Conservation (phyloP, 2,113 vertebrate genomes). For the Rhinopithecus roxellana region DNA sequence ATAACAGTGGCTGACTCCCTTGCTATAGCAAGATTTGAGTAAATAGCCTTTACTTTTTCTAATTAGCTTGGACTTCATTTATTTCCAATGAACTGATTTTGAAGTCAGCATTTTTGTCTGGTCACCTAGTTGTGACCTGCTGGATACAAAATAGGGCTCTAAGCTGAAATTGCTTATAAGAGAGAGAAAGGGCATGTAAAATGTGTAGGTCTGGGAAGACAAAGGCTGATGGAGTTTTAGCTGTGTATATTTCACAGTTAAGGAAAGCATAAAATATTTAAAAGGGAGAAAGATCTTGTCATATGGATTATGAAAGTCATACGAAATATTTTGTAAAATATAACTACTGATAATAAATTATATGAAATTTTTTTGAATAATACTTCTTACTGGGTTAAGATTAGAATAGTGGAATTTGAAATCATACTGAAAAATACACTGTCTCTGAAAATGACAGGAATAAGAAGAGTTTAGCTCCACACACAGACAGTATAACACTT, state of each 20-base stretch:
- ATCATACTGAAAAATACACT: not conserved
- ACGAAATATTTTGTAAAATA: not conserved
- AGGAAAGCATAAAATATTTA: not conserved
- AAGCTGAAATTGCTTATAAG: not conserved
- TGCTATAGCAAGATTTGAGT: not conserved
- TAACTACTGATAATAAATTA: not conserved
- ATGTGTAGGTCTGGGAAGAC: not conserved
- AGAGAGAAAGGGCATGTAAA: not conserved
- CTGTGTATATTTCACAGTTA: not conserved
- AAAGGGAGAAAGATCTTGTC: not conserved
- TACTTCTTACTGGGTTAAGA: not conserved
- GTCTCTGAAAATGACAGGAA: not conserved
- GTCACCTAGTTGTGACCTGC: not conserved
- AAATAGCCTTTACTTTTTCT: not conserved
- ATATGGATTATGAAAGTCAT: not conserved
- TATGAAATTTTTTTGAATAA: not conserved
- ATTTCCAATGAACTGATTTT: not conserved
- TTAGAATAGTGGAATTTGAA: not conserved
- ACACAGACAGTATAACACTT: not conserved
- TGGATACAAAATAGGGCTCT: not conserved
- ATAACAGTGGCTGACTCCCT: not conserved
- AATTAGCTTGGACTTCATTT: not conserved
- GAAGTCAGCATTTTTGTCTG: not conserved
- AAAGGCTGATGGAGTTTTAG: not conserved
- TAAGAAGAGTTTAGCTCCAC: not conserved